phyloP scores from a whole-genome alignment of 2,797 vertebrate genomes.

The Phrynocephalus guinanensis region DNA sequence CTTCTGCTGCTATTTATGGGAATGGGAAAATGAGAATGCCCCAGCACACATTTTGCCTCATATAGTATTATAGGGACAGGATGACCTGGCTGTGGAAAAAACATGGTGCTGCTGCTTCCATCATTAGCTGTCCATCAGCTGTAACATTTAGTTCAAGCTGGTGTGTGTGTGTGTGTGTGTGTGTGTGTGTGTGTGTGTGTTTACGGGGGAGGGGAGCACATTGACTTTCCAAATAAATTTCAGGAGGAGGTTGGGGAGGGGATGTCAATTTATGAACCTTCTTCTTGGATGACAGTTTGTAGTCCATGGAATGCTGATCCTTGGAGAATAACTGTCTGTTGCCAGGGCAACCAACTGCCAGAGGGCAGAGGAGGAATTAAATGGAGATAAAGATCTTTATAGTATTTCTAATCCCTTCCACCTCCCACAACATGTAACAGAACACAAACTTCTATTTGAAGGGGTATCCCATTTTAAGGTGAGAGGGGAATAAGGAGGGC shows the following conservation, averaged over 20 bases:
- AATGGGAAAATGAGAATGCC: not conserved
- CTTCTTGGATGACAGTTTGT: not conserved
- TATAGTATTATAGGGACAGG: not conserved
- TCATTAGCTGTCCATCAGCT: not conserved
- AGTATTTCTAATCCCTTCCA: not conserved
- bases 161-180: too few species aligned
- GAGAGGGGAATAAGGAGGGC: too few species aligned
- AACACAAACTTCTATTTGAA: not conserved
- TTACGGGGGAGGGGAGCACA: not conserved
- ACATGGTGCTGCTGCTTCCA: not conserved
- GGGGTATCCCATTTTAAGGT: not conserved
- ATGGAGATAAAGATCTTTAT: not conserved
- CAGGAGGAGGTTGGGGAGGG: not conserved
- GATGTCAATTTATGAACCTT: not conserved
- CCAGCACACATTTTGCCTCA: not conserved
- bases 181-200: too few species aligned
- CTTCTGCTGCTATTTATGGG: not conserved
- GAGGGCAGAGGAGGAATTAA: not conserved
- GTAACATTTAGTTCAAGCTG: not conserved
- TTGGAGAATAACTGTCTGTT: not conserved
- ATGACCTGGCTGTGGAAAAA: not conserved
- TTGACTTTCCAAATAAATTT: not conserved
- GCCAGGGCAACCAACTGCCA: slow-evolving; percentile 11
- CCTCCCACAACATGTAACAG: not conserved
- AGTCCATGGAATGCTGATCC: not conserved